A percentile compares a stretch with the other conserved stretches of the same genome.
Evolutionary conservation across 2,113 vertebrate species (phyloP).

Genomic region (Xiphophorus couchianus): DNA sequence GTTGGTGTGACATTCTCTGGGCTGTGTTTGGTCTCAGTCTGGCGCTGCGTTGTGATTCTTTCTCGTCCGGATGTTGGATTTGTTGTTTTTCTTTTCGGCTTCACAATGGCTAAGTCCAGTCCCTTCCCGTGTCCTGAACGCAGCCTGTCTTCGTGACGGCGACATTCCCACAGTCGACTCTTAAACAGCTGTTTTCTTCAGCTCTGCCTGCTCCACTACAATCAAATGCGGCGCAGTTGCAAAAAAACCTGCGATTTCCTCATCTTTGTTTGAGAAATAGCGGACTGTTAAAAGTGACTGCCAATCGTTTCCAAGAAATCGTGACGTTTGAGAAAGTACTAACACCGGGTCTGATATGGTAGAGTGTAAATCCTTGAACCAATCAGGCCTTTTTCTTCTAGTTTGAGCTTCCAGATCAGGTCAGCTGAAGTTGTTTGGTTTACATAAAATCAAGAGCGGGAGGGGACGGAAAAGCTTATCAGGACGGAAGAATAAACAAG

Average conservation of each 20-base stretch:
- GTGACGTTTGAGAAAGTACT: not conserved
- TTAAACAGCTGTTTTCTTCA: not conserved
- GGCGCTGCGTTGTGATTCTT: conserved; percentile 41
- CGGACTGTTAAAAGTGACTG: conserved; percentile 33
- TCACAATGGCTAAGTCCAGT: conserved; percentile 55
- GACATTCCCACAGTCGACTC: conserved; percentile 33
- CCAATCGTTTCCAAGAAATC: conserved; percentile 36
- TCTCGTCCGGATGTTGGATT: conserved; percentile 23
- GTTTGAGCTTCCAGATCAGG: conserved; percentile 31
- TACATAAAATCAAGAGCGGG: conserved; percentile 48
- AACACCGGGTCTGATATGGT: conserved; percentile 5
- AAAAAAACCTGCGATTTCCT: conserved; percentile 23
- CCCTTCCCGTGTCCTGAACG: conserved; percentile 1
- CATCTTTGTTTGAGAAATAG: conserved; percentile 41
- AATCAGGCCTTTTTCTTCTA: conserved; percentile 29
- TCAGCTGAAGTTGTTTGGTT: conserved; percentile 53
- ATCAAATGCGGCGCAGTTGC: conserved; percentile 27
- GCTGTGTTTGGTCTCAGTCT: conserved; percentile 38
- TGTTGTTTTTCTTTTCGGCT: conserved; percentile 59
- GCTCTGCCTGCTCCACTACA: conserved; percentile 15
- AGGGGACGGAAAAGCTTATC: conserved; percentile 23
- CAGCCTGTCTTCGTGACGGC: conserved; percentile 22
- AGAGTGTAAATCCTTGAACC: not conserved
- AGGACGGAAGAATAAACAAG: conserved; percentile 28
- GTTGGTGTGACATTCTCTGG: conserved; percentile 30